Evolutionary conservation across 2,888 invertebrate species (phyloP).

Genomic region (Papilio elwesi): DNA sequence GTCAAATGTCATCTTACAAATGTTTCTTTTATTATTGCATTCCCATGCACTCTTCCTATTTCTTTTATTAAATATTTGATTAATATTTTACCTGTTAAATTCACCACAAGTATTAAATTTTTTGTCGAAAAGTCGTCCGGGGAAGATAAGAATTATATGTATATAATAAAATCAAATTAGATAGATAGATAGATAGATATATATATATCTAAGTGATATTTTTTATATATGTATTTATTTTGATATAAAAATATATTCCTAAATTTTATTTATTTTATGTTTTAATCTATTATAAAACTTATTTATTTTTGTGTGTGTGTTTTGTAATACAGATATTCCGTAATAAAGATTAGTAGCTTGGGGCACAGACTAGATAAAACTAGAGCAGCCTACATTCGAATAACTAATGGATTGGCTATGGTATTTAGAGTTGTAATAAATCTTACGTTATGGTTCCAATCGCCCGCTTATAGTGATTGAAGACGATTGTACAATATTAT

Average conservation of each 20-base stretch:
- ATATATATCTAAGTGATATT: no score
- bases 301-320: not conserved
- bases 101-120: no score
- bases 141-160: no score
- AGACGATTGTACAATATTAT: constrained; percentile 15
- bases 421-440: constrained; percentile 34
- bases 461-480: constrained; percentile 1
- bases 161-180: no score
- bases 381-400: constrained; percentile 31
- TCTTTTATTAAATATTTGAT: not conserved
- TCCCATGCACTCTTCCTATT: constrained; percentile 19
- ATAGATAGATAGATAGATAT: no score
- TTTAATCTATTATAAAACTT: no score
- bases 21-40: constrained; percentile 25
- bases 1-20: constrained; percentile 37
- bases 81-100: no score
- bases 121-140: no score
- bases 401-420: constrained; percentile 23
- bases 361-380: constrained; percentile 13
- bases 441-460: constrained; percentile 24
- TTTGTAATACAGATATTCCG: not conserved
- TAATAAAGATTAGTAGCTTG: not conserved
- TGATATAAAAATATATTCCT: no score
- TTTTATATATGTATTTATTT: no score
- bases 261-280: no score